A percentile compares a stretch with the other conserved stretches of the same genome.
phyloP scores from a whole-genome alignment of 1,140 invertebrate species.

The Ooceraea biroi region DNA sequence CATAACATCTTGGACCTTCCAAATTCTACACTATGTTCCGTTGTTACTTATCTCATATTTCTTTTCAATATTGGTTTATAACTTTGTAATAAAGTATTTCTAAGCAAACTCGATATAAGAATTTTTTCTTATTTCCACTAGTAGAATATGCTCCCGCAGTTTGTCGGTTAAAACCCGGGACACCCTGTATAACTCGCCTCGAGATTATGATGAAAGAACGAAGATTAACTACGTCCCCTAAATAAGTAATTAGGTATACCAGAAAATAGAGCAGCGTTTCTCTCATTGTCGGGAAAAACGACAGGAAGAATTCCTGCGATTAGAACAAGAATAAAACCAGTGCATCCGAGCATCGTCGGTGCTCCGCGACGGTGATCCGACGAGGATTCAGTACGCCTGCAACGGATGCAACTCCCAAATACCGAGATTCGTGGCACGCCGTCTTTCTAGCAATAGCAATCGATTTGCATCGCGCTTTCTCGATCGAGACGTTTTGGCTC shows the following conservation, averaged over 20 bases:
- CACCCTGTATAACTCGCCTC: background rate
- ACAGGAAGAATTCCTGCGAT: background rate
- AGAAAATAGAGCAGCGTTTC: background rate
- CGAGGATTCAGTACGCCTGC: slow-evolving; percentile 20
- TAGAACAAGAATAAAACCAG: slow-evolving; percentile 1
- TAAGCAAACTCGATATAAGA: too few relatives aligned
- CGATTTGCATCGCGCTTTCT: slow-evolving; percentile 43
- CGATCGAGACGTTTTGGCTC: background rate
- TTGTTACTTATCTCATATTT: too few relatives aligned
- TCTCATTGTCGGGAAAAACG: background rate
- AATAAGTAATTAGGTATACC: slow-evolving; percentile 26
- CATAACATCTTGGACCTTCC: too few relatives aligned
- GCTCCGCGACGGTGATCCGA: background rate
- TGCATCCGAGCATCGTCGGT: background rate
- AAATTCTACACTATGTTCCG: too few relatives aligned
- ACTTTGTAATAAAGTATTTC: too few relatives aligned
- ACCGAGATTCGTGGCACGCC: slow-evolving; percentile 18
- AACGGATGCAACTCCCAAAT: slow-evolving; percentile 25
- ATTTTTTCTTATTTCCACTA: too few relatives aligned
- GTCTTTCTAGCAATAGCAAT: slow-evolving; percentile 35
- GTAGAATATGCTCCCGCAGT: too few relatives aligned
- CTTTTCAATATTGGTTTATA: too few relatives aligned
- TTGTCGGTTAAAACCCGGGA: too few relatives aligned
- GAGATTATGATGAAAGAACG: slow-evolving; percentile 5
- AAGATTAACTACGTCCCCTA: slow-evolving; percentile 4